phyloP scores from a whole-genome alignment of 2,797 vertebrate genomes.

The Selene dorsalis region DNA sequence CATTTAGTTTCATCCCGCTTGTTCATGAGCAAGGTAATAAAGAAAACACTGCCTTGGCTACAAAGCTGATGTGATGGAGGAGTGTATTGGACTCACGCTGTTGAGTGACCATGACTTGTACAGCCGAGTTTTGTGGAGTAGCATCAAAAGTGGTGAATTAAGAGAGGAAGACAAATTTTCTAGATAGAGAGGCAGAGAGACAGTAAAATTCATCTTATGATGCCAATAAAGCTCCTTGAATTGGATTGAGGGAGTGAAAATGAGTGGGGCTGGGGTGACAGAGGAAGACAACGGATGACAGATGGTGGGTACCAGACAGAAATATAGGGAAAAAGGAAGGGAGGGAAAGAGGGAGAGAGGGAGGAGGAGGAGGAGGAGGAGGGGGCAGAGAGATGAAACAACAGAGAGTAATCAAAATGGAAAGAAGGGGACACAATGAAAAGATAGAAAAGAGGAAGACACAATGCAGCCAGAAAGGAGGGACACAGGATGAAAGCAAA shows the following conservation, averaged over 20 bases:
- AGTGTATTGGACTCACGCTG: slow-evolving; percentile 17
- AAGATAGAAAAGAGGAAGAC: slow-evolving; percentile 30
- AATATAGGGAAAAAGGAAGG: slow-evolving; percentile 65
- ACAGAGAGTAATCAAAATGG: slow-evolving; percentile 69
- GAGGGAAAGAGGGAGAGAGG: neutral
- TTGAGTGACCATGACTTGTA: slow-evolving; percentile 29
- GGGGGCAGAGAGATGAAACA: slow-evolving; percentile 42
- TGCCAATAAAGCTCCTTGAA: slow-evolving; percentile 77
- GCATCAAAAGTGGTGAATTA: slow-evolving; percentile 60
- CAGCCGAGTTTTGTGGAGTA: slow-evolving; percentile 45
- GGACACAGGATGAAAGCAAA: slow-evolving; percentile 20
- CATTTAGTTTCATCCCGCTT: slow-evolving; percentile 34
- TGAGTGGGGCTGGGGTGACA: slow-evolving; percentile 52
- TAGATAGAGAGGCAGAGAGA: slow-evolving; percentile 55
- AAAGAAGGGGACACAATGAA: slow-evolving; percentile 53
- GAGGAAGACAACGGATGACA: slow-evolving; percentile 73
- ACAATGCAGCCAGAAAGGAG: slow-evolving; percentile 33
- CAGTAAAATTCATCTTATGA: slow-evolving; percentile 76
- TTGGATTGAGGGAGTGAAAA: slow-evolving; percentile 75
- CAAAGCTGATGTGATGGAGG: slow-evolving; percentile 41
- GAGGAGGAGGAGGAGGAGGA: slow-evolving; percentile 28
- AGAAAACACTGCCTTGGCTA: slow-evolving; percentile 54
- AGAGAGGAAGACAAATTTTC: slow-evolving; percentile 69
- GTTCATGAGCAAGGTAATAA: slow-evolving; percentile 54
- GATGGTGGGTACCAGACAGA: slow-evolving; percentile 74